Evolutionary conservation across 2,797 vertebrate genomes (phyloP), one percentile per base, ranked within the genome.

Genomic region (Spea hammondii): DNA sequence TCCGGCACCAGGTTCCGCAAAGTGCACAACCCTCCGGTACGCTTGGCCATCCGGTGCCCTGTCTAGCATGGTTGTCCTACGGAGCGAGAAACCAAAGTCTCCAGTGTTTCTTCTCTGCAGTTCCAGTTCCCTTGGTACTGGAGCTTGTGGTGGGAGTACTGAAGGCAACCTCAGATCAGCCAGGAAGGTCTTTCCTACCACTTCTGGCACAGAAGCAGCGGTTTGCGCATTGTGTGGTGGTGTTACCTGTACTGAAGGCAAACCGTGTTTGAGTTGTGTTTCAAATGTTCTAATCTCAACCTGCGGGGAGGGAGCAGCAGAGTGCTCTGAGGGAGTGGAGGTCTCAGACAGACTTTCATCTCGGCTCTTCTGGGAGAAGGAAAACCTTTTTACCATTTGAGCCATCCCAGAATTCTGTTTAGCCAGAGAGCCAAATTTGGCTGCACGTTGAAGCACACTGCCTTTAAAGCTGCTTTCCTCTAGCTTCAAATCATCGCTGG

Each of bases 321-420:
- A 97, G 84, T 96, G 95, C 83, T 97, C 96, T 0, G 97, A 98
- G 0, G 96, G 96, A 0, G 96, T 98, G 72, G 97, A 98, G 0
- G 93, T 90, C 86, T 99, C 97, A 0, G 96, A 98, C 0, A 93
- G 89, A 67, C 95, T 98, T 85, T 97, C 97, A 10, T 99, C 96
- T 68, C 96, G 95, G 88, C 95, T 98, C 80, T 89, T 91, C 85
- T 97, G 96, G 8, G 97, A 98, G 85, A 98, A 98, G 45, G 97
- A 99, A 86, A 98, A 98, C 65, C 96, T 94, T 82, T 98, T 99
- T 88, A 97, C 97, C n/a, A 98, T 97, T 76, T 93, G 92, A 45
- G 92, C 92, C 89, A 97, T 91, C 88, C 97, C 96, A 0, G 93
- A 98, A 89, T 96, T 98, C 85, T 97, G 96, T 86, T 97, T 98